Base-by-base conservation (phyloP, 2,888 invertebrate genomes). In the Drosophila mayaguana region DNA sequence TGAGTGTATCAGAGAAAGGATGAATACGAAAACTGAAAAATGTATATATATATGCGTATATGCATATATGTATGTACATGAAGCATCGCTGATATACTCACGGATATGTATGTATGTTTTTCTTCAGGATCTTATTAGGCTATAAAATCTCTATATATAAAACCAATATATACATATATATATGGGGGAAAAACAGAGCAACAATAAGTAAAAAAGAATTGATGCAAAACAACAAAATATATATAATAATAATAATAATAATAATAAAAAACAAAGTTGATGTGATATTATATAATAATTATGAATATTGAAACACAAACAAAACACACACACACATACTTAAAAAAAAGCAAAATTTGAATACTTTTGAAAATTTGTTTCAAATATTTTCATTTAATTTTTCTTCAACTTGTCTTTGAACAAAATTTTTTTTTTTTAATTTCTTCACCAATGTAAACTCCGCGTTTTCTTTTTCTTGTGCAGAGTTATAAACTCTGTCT, bases 221-320 rank as follows among this genome's bases (percentile, higher is more conserved):
- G 48, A 40, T 40, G 53, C 48, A 48, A 55, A 71, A 55, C 50
- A 57, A 70, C 56, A 69, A 64, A 45, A 48, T 42, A 48, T 43
- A 59, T 55, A 66, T 50, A 12, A 50, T 46, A 46, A 46, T 46
- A 68, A 56, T 43, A 38, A 64, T 64, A 67, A 78, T 36, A 36
- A 36, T n/a, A 38, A 38, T 0, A 83, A 83, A 89, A 92, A 91
- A 91, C 92, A 91, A 91, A 91, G 92, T 91, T 91, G 92, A 91
- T 92, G 91, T 91, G 91, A 91, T 91, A 91, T 91, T 91, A 91
- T 85, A 90, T 89, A 88, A 90, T 90, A 91, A 91, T 88, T 90
- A 82, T 83, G 54, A 87, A 87, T 89, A 90, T 81, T 75, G 46
- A 87, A 72, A 89, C 51, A 72, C 36, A 34, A 60, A 53, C 28